Evolutionary conservation across 2,113 vertebrate genomes (phyloP), one percentile per base, ranked within the genome.

Genomic region (Corynorhinus townsendii): DNA sequence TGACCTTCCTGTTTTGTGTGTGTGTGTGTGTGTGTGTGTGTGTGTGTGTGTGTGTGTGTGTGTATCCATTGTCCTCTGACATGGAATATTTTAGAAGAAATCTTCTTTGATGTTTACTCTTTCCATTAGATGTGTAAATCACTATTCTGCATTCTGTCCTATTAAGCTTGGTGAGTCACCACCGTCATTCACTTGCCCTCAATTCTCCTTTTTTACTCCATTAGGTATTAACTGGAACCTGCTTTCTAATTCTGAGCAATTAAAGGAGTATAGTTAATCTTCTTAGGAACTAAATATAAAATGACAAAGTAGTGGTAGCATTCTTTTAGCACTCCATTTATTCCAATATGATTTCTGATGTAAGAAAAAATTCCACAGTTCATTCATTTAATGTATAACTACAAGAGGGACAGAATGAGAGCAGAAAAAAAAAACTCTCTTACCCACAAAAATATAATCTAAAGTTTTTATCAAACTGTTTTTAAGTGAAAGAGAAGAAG

Each of bases 311-410:
- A 68, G 86, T 40, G n/a, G 69, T 40, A 79, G 43, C 10, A 89
- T 95, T 49, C 47, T 91, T 93, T 94, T 68, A 96, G 89, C 64
- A 87, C 43, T 96, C 47, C 85, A 82, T 89, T 96, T 96, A 92
- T 84, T 96, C 26, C 49, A 93, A 20, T 38, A 16, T 76, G 64
- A 95, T 96, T 95, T 96, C 69, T 96, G 62, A 92, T 68, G 52
- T 56, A 87, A 45, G 47, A 96, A 94, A 96, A 76, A 85, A 49
- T 82, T 56, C 76, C 43, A 89, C 52, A 80, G 56, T 83, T 97
- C 56, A 80, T 80, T 95, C 66, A 87, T 89, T 96, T 89, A 89
- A 88, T 43, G 1, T 62, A 5, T 92, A 81, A 76, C 64, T 71
- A 85, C 4, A 81, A 72, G 6, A 52, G 52, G 62, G n/a, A 72